Base-by-base conservation (phyloP, 2,888 invertebrate species). In the Cyrtodaria siliqua region DNA sequence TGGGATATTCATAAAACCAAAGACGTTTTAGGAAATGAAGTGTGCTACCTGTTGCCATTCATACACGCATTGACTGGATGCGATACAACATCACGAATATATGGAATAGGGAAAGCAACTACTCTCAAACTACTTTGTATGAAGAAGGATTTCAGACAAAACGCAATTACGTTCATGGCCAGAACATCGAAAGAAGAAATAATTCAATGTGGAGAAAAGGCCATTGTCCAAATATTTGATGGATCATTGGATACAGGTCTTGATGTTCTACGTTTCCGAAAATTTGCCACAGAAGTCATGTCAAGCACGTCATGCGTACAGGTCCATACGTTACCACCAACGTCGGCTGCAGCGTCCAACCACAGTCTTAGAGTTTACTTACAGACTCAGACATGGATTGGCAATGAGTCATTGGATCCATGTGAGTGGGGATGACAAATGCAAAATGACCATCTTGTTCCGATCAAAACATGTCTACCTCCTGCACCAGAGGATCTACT, bases 161-260 rank as follows among this genome's bases (percentile, higher is more conserved):
- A 12, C 4, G 29, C 16, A 24, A 2, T 42, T 20, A 40, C 20
- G n/a, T 33, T 33, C 12, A 33, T 8, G 12, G 33, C 4, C 33
- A 33, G 4, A 12, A 8, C 12, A 33, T 73, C 38, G 61, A 33
- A 26, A 29, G 27, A 66, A 71, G n/a, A n/a, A n/a, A n/a, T n/a
- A n/a, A n/a, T n/a, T n/a, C n/a, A n/a, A n/a, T n/a, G n/a, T 60
- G 23, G 82, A 77, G 14, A 76, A 81, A 50, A 33, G 60, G 33
- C 60, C 61, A 16, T 50, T 18, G 53, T 26, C 24, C n/a, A 23
- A 26, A 27, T 26, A 42, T 8, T 24, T 0, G n/a, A n/a, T 14
- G 14, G 18, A 27, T 26, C 2, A 61, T 27, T 16, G 9, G 16
- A 29, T 9, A 23, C 20, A 27, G 16, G 55, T 55, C 6, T 55